Percentiles rank a stretch among this genome's conserved stretches.
Conservation (phyloP, 2,797 vertebrate species). For the Limnodromus scolopaceus region DNA sequence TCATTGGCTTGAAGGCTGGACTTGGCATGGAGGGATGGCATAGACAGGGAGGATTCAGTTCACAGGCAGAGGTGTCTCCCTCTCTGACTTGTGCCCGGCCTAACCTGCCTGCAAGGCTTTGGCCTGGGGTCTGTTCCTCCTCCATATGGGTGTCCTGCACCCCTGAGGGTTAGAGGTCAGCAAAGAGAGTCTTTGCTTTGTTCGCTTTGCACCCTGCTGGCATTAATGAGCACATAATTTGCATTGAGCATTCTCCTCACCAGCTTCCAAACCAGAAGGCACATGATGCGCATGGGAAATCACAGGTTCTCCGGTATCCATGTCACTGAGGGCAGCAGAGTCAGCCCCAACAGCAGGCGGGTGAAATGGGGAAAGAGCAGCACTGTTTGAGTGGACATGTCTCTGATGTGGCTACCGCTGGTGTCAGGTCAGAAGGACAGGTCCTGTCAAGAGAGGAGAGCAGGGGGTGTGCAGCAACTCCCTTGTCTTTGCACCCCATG, state of each 20-base stretch:
- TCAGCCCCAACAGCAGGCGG: not conserved
- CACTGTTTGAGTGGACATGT: fast-evolving
- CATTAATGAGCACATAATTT: not conserved
- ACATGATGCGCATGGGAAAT: not conserved
- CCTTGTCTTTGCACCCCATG: fast-evolving
- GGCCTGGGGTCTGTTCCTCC: not conserved
- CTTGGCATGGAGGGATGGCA: not conserved
- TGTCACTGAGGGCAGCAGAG: fast-evolving
- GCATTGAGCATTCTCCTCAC: not conserved
- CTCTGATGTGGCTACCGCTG: not conserved
- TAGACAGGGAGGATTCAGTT: not conserved
- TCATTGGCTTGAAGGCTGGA: not conserved
- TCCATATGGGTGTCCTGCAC: not conserved
- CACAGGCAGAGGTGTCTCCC: not conserved
- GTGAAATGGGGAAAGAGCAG: not conserved
- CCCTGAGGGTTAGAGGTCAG: not conserved
- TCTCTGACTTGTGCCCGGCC: not conserved
- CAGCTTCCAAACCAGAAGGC: not conserved
- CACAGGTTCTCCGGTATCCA: fast-evolving
- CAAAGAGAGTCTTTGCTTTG: not conserved
- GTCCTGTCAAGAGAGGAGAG: not conserved
- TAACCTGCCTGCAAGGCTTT: not conserved
- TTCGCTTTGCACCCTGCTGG: not conserved
- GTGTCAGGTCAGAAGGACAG: not conserved
- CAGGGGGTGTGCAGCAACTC: not conserved